Evolutionary conservation across 2,113 vertebrate species (phyloP).

Genomic region (Notiomystis cincta): DNA sequence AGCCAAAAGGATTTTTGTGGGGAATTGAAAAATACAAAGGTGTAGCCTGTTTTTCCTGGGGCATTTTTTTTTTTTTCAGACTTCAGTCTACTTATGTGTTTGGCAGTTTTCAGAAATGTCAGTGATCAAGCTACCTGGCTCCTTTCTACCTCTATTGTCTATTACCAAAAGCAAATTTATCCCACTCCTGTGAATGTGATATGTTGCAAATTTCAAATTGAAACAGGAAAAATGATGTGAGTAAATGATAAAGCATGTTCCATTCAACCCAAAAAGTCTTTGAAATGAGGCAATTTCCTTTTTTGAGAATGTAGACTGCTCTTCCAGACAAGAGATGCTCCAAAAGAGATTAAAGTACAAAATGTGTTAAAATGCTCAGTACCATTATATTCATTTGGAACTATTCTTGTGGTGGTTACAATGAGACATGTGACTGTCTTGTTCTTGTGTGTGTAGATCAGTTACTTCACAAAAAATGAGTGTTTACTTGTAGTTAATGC

Average conservation of each 20-base stretch:
- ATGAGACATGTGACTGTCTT: neutral
- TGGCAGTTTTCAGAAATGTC: neutral
- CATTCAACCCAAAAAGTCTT: neutral
- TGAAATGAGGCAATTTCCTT: neutral
- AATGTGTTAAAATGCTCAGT: neutral
- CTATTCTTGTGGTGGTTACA: neutral
- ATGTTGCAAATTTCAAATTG: neutral
- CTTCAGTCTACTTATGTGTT: neutral
- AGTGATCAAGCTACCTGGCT: fast-evolving
- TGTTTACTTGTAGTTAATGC: neutral
- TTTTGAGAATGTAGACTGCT: neutral
- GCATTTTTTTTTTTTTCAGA: neutral
- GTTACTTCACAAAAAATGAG: neutral
- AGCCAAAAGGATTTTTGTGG: neutral
- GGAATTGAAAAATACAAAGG: neutral
- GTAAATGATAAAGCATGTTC: neutral
- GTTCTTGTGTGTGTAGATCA: neutral
- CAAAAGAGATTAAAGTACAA: neutral
- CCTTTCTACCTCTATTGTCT: neutral
- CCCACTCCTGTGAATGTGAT: neutral
- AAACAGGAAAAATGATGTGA: neutral
- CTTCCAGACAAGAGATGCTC: neutral
- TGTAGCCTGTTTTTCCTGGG: neutral
- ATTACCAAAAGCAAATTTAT: neutral
- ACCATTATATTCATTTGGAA: neutral